A percentile compares a stretch with the other conserved stretches of the same genome.
Evolutionary conservation across 2,888 invertebrate species (phyloP).

Genomic region (Pilophorus perplexus): DNA sequence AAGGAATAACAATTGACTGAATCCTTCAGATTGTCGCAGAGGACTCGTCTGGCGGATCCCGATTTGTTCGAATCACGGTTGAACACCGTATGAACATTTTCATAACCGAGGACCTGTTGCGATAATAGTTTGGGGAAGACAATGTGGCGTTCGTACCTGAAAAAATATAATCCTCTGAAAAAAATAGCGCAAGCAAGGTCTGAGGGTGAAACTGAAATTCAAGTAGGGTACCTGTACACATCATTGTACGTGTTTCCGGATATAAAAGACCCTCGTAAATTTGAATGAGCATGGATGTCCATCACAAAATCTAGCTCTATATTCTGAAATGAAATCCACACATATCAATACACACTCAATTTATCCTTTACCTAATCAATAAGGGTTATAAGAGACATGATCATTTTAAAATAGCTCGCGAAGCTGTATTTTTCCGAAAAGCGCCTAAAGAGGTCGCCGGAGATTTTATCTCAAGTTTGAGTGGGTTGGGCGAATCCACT

Average conservation of each 20-base stretch:
- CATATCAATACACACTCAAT: too few species aligned
- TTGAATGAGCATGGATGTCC: slow-evolving; percentile 92
- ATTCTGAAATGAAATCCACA: slow-evolving; percentile 59
- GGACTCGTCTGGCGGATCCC: slow-evolving; percentile 75
- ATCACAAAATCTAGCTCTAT: slow-evolving; percentile 87
- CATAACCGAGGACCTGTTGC: slow-evolving; percentile 85
- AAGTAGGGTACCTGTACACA: slow-evolving; percentile 83
- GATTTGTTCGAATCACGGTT: slow-evolving; percentile 83
- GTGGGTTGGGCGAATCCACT: too few species aligned
- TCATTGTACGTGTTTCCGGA: slow-evolving; percentile 93
- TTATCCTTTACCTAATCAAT: too few species aligned
- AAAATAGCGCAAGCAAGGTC: too few species aligned
- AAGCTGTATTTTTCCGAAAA: too few species aligned
- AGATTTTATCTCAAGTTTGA: too few species aligned
- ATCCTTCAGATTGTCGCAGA: slow-evolving; percentile 72
- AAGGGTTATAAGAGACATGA: too few species aligned
- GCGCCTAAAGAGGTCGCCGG: too few species aligned
- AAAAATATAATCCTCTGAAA: too few species aligned
- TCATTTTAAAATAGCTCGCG: too few species aligned
- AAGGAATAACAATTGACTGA: slow-evolving; percentile 84
- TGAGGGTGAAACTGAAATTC: too few species aligned
- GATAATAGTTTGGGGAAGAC: slow-evolving; percentile 90
- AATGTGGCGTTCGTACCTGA: slow-evolving; percentile 89
- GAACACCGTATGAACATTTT: slow-evolving; percentile 80
- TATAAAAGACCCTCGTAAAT: slow-evolving; percentile 88